Base-by-base conservation (phyloP, 2,113 vertebrate species). In the Plecturocebus donacophilus region DNA sequence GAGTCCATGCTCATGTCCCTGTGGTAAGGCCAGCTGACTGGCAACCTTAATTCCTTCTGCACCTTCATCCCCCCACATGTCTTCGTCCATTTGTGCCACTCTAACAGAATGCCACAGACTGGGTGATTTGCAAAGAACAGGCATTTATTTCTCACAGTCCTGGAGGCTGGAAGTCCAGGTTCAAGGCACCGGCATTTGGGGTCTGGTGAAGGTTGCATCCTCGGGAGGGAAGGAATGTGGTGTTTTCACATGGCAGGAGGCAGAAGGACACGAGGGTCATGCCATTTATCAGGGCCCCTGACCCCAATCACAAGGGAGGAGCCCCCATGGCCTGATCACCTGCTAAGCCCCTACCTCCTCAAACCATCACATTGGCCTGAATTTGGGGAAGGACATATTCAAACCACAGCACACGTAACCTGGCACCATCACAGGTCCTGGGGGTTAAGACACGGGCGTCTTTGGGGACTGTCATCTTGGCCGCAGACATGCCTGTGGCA, bases 21-120 rank as follows among this genome's bases (percentile, higher is more conserved):
- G 0, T 1, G 6, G 38, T 23, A 6, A 11, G 17, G 17, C 49
- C 38, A 10, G n/a, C 52, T n/a, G 61, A 3, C 3, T 4, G 11
- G n/a, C 56, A 75, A 20, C 49, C 66, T 35, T 0, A 32, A 35
- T 32, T 56, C 80, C 61, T 7, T 77, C 75, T 14, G 40, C 14
- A 12, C 12, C 21, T 6, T 3, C 30, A n/a, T 6, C 30, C 21
- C 5, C 11, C 3, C 9, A 3, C 0, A 30, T 20, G 8, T 3
- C 42, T 45, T 6, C 8, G 8, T 35, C 76, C 2, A 2, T 35
- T 10, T 27, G 42, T 7, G 5, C 61, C 61, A 10, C 25, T 21
- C 2, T 16, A 25, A 23, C 21, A 16, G 23, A 32, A 45, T 3
- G 10, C 21, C 54, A 9, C 1, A 38, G 32, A 6, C 25, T 6